Conservation (phyloP, 2,797 vertebrate genomes). For the Thaleichthys pacificus region DNA sequence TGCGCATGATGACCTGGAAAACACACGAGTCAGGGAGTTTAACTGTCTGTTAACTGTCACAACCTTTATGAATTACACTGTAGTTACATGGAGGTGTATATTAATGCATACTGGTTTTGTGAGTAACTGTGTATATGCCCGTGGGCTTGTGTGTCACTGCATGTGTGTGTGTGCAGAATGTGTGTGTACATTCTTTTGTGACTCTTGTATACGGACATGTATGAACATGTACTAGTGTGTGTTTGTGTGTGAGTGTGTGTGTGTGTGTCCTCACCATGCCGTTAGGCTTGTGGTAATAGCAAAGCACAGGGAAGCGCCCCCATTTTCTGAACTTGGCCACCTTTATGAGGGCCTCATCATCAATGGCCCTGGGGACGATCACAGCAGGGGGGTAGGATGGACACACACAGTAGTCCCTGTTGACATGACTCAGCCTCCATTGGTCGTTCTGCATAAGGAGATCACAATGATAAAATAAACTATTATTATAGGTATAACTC, state of each 20-base stretch:
- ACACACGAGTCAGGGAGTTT: neutral
- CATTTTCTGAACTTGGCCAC: constrained; percentile 81
- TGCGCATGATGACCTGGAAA: constrained; percentile 81
- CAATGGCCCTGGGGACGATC: constrained; percentile 73
- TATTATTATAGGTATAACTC: no score
- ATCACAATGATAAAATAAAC: constrained; percentile 1
- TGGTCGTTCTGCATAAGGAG: constrained; percentile 66
- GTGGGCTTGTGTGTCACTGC: neutral
- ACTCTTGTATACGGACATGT: no score
- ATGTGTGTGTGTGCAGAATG: constrained; percentile 3
- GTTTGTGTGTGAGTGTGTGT: neutral
- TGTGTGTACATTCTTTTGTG: neutral
- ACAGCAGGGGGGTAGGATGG: constrained; percentile 74
- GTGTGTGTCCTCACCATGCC: constrained; percentile 68
- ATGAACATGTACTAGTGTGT: neutral
- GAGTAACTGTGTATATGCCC: neutral
- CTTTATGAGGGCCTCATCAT: constrained; percentile 66
- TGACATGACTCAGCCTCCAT: constrained; percentile 84
- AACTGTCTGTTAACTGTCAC: no score
- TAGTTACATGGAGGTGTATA: neutral
- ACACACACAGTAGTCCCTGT: constrained; percentile 77
- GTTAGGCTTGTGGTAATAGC: constrained; percentile 79
- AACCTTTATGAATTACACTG: neutral
- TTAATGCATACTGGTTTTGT: neutral
- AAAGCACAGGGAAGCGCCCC: constrained; percentile 83